phyloP scores from a whole-genome alignment of 2,888 invertebrate species.

The Tachina lurida region DNA sequence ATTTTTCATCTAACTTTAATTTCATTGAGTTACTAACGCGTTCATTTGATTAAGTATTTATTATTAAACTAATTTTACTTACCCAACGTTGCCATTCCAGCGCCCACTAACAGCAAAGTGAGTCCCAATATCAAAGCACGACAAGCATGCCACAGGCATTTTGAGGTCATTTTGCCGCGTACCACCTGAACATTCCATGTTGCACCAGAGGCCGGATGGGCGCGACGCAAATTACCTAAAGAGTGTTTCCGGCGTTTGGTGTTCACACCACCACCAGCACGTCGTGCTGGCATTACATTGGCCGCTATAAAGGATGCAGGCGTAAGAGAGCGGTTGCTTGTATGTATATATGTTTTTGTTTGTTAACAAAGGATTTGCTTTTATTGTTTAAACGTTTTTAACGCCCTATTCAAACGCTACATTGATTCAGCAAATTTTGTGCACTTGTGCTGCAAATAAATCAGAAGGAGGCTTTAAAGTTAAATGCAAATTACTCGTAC shows the following conservation, averaged over 20 bases:
- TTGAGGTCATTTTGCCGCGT: conserved; percentile 93
- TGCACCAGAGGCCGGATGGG: conserved; percentile 91
- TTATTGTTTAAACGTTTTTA: neutral
- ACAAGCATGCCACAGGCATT: conserved; percentile 97
- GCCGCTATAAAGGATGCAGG: neutral
- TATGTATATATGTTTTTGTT: neutral
- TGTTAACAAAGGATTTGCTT: neutral
- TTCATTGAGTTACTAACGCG: too few relatives aligned
- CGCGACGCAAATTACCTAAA: conserved; percentile 86
- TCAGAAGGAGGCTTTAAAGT: neutral
- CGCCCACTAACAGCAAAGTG: conserved; percentile 93
- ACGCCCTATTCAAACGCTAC: neutral
- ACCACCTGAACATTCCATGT: conserved; percentile 94
- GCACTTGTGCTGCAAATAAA: neutral
- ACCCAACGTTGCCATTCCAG: conserved; percentile 97
- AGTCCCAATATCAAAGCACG: conserved; percentile 94
- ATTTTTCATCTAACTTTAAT: too few relatives aligned
- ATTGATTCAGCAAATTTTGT: conserved; percentile 4
- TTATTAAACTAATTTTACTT: conserved; percentile 74
- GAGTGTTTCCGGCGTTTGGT: conserved; percentile 81
- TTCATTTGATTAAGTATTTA: too few relatives aligned
- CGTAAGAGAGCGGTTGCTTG: neutral
- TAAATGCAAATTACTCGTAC: neutral
- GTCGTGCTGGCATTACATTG: conserved; percentile 72
- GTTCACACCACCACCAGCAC: conserved; percentile 68